Evolutionary conservation across 2,888 invertebrate genomes (phyloP), one percentile per base, ranked within the genome.

Genomic region (Synergus umbraculus): DNA sequence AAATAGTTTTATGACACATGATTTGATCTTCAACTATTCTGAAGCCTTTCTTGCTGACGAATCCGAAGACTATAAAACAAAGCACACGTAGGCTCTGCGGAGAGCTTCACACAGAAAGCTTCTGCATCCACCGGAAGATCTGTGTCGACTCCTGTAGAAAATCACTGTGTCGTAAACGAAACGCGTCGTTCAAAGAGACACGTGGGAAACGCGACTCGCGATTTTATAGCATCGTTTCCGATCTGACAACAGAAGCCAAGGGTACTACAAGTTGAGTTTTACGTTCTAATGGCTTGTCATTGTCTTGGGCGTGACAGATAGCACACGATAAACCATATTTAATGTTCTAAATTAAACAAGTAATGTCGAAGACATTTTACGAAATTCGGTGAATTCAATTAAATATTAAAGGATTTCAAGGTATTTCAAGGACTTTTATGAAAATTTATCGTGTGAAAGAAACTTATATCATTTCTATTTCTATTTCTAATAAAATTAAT

Each of bases 61-160:
- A 67, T 64, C 29, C 8, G 13, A 69, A 76, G 41, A 54, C 49
- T 73, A 66, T 66, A 66, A 79, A 81, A 63, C 43, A 44, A 78
- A 60, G 81, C 76, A n/a, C 76, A 67, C 43, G 43, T 41, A 41
- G 79, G 77, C 79, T 66, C 64, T 77, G 43, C 60, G 46, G 77
- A 73, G 79, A 77, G 78, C 77, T 81, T 79, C 77, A 37, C 73
- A 58, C 77, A 81, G 79, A 44, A 78, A 80, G 76, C 73, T 77
- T 49, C 37, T 60, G 46, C 49, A 78, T 65, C 58, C 76, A 15
- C 65, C 44, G 22, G 63, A 64, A 54, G 54, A 54, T 54, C 9
- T n/a, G n/a, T n/a, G n/a, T n/a, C 54, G 54, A 15, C 54, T 54
- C 29, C 54, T 64, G 65, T 80, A 78, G 76, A 80, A 80, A 80